A percentile compares a stretch with the other conserved stretches of the same genome.
These are phyloP conservation scores for Typhlichthys eigenmanni DNA, from an alignment of 2,797 vertebrate genomes.

Conservation along the genomic window DNA sequence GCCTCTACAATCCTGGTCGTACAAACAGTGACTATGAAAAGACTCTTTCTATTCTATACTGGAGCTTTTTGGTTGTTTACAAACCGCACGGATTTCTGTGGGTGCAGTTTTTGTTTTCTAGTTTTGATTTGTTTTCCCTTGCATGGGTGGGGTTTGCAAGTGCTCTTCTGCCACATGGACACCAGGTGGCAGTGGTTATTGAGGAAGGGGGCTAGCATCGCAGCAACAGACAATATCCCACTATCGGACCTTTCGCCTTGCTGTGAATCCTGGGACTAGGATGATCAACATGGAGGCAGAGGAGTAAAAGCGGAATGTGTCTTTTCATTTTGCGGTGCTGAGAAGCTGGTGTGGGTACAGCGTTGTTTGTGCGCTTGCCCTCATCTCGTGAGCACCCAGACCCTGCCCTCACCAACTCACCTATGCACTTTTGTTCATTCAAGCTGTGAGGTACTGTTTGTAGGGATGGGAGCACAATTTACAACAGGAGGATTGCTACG, in stretches of 20 bases:
- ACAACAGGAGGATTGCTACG: slow-evolving; percentile 67
- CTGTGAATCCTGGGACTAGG: slow-evolving; percentile 51
- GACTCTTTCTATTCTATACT: slow-evolving; percentile 82
- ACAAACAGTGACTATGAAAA: slow-evolving; percentile 72
- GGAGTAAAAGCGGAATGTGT: slow-evolving; percentile 55
- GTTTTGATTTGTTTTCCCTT: slow-evolving; percentile 38
- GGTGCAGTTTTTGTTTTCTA: slow-evolving; percentile 59
- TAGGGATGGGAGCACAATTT: slow-evolving; percentile 75
- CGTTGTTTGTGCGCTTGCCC: slow-evolving; percentile 44
- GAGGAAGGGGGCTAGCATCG: slow-evolving; percentile 54
- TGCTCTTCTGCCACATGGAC: slow-evolving; percentile 77
- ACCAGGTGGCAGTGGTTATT: slow-evolving; percentile 56
- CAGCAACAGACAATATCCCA: slow-evolving; percentile 54
- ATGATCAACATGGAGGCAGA: slow-evolving; percentile 48
- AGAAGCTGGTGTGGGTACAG: slow-evolving; percentile 41
- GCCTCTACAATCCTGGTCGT: slow-evolving; percentile 84
- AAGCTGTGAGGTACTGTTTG: slow-evolving; percentile 83
- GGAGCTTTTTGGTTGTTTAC: slow-evolving; percentile 85
- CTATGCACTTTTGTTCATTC: slow-evolving; percentile 86
- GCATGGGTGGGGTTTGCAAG: slow-evolving; percentile 71
- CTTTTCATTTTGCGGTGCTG: slow-evolving; percentile 57
- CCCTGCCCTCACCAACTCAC: slow-evolving; percentile 77
- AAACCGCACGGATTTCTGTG: slow-evolving; percentile 81
- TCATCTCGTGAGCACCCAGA: slow-evolving; percentile 58
- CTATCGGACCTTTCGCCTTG: slow-evolving; percentile 44